Base-by-base conservation (phyloP, 1,140 invertebrate genomes). In the Neomicropteryx cornuta region DNA sequence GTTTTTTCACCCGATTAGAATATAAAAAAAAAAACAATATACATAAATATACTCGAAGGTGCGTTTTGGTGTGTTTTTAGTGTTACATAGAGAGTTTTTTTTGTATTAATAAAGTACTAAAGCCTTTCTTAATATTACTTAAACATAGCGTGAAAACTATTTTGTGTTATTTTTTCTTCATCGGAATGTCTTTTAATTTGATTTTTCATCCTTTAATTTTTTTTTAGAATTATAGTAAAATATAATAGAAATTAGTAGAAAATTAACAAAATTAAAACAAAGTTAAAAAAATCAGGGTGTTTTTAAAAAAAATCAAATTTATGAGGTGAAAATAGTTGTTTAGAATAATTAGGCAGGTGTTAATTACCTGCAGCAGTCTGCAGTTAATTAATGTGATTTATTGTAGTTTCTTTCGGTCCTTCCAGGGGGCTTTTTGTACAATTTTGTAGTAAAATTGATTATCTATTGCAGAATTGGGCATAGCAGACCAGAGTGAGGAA, bases 151-250 rank as follows among this genome's bases (percentile, higher is more conserved):
- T n/a, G n/a, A n/a, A n/a, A n/a, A n/a, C n/a, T n/a, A n/a, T n/a
- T n/a, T n/a, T n/a, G n/a, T n/a, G n/a, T n/a, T n/a, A n/a, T n/a
- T n/a, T n/a, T n/a, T n/a, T n/a, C n/a, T n/a, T n/a, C n/a, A n/a
- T n/a, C n/a, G n/a, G n/a, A n/a, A n/a, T n/a, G n/a, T n/a, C n/a
- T n/a, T n/a, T n/a, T 32, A 13, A 32, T n/a, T 32, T 8, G 18
- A 32, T 8, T 8, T 8, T 8, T 13, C 6, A 13, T 14, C 6
- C 5, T 8, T 14, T 8, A 18, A 32, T 47, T 42, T 29, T 13
- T 21, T 41, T 20, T 14, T 43, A 63, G 59, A 63, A 53, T 41
- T 64, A 43, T 54, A 63, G 43, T 27, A 44, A 46, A 57, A 60
- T 42, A 35, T 8, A 36, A 42, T 18, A 45, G 16, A 19, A 50